Percentiles rank a stretch among this genome's conserved stretches.
Evolutionary conservation across 2,888 invertebrate species (phyloP).

Genomic region (Timema podura): DNA sequence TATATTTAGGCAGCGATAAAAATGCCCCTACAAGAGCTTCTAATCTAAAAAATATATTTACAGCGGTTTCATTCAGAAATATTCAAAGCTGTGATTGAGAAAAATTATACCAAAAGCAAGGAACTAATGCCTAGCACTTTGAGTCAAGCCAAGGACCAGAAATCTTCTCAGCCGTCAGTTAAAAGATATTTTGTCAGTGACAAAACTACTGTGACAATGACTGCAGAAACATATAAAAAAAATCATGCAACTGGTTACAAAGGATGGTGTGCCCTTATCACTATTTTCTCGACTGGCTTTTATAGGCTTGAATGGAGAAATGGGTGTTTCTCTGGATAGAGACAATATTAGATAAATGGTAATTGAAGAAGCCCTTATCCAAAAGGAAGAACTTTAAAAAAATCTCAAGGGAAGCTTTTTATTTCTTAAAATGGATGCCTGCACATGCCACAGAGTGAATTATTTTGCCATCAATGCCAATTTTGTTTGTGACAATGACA

Average conservation of each 20-base stretch:
- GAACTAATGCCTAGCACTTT: background rate
- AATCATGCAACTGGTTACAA: background rate
- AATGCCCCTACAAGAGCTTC: constrained; percentile 1
- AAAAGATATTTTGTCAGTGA: background rate
- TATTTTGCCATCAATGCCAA: background rate
- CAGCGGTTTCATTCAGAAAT: background rate
- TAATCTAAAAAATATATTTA: constrained; percentile 4
- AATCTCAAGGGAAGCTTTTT: no score
- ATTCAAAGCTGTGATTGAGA: constrained; percentile 7
- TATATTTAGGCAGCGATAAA: background rate
- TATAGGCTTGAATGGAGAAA: background rate
- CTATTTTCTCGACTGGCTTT: background rate
- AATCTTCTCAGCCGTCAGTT: background rate
- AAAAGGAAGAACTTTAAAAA: no score
- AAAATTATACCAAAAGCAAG: background rate
- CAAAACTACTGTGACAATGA: constrained; percentile 2
- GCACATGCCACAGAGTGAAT: background rate
- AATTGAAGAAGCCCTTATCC: background rate
- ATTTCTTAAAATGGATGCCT: background rate
- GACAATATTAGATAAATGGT: background rate
- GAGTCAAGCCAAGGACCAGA: background rate
- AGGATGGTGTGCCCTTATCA: background rate
- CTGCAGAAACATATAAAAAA: background rate
- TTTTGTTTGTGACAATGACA: constrained; percentile 1
- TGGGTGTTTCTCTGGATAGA: background rate